Percentiles rank a stretch among this genome's conserved stretches.
These are phyloP conservation scores for Stegodyphus dumicola DNA, from an alignment of 1,140 invertebrate genomes.

Conservation along the genomic window DNA sequence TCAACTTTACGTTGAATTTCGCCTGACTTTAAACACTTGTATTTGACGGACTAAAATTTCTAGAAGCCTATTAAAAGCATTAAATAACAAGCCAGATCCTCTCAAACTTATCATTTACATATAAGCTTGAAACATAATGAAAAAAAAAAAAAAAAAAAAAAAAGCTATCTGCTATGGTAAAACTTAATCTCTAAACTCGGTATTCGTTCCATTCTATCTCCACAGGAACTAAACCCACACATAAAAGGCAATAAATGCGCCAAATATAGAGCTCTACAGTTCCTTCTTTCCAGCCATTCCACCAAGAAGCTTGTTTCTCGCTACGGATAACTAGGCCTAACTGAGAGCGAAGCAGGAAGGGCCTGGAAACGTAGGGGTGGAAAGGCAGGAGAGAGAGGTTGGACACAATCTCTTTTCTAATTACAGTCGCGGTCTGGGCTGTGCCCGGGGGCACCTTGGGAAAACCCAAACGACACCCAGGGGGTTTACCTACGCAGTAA, in stretches of 20 bases:
- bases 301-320: slow-evolving; percentile 29
- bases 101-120: no score
- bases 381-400: slow-evolving; percentile 16
- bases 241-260: slow-evolving; percentile 50
- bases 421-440: slow-evolving; percentile 56
- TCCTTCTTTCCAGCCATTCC: slow-evolving; percentile 2
- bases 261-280: slow-evolving; percentile 32
- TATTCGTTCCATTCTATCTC: no score
- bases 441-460: slow-evolving; percentile 47
- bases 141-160: no score
- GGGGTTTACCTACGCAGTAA: slow-evolving; percentile 56
- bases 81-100: no score
- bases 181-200: no score
- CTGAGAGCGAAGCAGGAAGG: background rate
- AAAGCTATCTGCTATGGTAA: no score
- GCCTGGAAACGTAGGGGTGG: background rate
- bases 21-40: no score
- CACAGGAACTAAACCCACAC: background rate
- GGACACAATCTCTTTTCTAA: slow-evolving; percentile 61
- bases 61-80: no score
- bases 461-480: slow-evolving; percentile 59
- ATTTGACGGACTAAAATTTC: no score
- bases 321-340: slow-evolving; percentile 40
- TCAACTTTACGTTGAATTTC: no score
- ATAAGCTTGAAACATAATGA: no score